A percentile compares a stretch with the other conserved stretches of the same genome.
phyloP scores from a whole-genome alignment of 1,140 invertebrate genomes.

The Rhynchophorus ferrugineus region DNA sequence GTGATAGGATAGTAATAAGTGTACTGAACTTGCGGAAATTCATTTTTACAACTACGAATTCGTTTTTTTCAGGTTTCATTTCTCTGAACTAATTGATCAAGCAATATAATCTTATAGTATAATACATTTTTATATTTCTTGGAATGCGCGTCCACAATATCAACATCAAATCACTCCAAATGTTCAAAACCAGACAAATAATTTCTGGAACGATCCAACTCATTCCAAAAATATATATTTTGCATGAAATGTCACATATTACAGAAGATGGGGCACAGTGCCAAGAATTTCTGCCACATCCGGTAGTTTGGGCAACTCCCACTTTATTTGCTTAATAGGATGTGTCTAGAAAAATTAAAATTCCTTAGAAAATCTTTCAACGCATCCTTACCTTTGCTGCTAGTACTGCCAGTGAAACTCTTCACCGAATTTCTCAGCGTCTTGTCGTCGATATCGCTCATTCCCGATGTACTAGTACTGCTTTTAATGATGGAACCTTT shows the following conservation, averaged over 20 bases:
- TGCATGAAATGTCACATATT: neutral
- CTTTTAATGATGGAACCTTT: conserved; percentile 35
- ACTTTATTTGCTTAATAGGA: neutral
- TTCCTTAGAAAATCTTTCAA: conserved; percentile 1
- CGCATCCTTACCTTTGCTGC: conserved; percentile 43
- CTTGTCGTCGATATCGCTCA: conserved; percentile 39
- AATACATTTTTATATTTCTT: neutral
- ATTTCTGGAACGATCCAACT: no score
- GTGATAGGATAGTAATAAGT: no score
- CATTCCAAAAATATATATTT: neutral
- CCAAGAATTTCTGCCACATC: neutral
- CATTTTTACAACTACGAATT: no score
- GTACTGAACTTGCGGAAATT: no score
- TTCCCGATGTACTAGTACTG: conserved; percentile 32
- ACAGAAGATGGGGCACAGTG: neutral
- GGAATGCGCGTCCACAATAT: no score
- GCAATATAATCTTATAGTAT: no score
- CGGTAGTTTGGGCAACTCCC: neutral
- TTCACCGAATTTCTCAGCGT: conserved; percentile 43
- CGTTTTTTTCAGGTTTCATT: no score
- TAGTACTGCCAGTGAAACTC: conserved; percentile 43
- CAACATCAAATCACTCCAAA: no score
- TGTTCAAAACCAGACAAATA: no score
- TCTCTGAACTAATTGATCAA: no score
- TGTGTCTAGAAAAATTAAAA: neutral